These are phyloP conservation scores for Drosophila barbarae DNA, from an alignment of 2,888 invertebrate species.

Conservation along the genomic window DNA sequence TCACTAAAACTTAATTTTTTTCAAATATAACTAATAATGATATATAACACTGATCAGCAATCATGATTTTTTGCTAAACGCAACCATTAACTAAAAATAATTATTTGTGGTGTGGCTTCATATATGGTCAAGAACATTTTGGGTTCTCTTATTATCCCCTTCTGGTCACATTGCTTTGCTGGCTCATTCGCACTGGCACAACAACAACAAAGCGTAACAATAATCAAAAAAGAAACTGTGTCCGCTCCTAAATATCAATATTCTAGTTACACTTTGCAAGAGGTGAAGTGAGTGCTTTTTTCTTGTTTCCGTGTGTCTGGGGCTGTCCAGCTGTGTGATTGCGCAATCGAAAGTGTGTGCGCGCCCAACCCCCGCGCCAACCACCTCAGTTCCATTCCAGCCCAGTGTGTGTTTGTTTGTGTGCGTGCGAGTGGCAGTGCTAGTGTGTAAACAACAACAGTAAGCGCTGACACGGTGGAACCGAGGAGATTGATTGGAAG, in stretches of 20 bases:
- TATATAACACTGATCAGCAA: no score
- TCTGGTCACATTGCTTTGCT: slow-evolving; percentile 13
- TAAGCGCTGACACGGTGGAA: slow-evolving; percentile 15
- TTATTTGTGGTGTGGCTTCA: neutral
- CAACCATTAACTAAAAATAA: neutral
- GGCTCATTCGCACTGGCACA: slow-evolving; percentile 21
- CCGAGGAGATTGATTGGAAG: slow-evolving; percentile 36
- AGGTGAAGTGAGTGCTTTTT: slow-evolving; percentile 3
- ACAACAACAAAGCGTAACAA: slow-evolving; percentile 33
- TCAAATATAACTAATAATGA: no score
- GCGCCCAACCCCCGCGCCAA: slow-evolving; percentile 10
- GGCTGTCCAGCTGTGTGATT: slow-evolving; percentile 25
- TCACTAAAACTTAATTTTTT: no score
- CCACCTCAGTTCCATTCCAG: slow-evolving; percentile 6
- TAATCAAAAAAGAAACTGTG: slow-evolving; percentile 11
- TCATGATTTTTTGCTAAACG: no score
- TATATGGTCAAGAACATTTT: neutral
- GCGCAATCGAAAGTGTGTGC: slow-evolving; percentile 21
- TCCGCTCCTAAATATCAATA: slow-evolving; percentile 8
- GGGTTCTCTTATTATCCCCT: neutral
- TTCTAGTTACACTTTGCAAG: slow-evolving; percentile 9
- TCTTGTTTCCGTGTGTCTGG: slow-evolving; percentile 8
- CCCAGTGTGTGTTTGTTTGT: slow-evolving; percentile 21
- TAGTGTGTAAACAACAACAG: slow-evolving; percentile 39
- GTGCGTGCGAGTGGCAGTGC: slow-evolving; percentile 21